These are phyloP conservation scores for Chouioia cunea DNA, from an alignment of 2,888 invertebrate genomes.

Conservation along the genomic window DNA sequence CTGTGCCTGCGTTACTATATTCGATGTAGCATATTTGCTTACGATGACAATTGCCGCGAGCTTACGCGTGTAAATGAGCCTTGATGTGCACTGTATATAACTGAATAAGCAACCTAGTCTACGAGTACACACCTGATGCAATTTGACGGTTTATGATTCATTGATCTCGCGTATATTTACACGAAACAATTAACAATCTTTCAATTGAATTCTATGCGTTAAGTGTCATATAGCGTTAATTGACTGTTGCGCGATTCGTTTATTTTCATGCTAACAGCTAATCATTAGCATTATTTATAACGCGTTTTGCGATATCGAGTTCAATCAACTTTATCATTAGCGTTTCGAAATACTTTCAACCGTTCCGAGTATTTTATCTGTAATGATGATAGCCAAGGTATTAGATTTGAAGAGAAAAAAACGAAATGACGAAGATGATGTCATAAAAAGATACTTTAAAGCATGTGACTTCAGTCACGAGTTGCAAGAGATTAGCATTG, in stretches of 20 bases:
- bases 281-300: too few relatives aligned
- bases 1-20: too few relatives aligned
- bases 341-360: too few relatives aligned
- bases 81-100: constrained; percentile 46
- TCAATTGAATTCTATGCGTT: background rate
- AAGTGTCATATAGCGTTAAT: too few relatives aligned
- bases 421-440: constrained; percentile 4
- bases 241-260: too few relatives aligned
- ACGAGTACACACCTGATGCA: background rate
- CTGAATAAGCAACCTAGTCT: constrained; percentile 49
- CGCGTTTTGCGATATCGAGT: too few relatives aligned
- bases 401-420: background rate
- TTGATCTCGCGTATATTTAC: background rate
- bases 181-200: constrained; percentile 11
- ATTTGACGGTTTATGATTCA: background rate
- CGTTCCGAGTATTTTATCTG: too few relatives aligned
- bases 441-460: background rate
- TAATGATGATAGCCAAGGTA: background rate
- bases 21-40: too few relatives aligned
- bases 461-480: constrained; percentile 35
- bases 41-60: constrained; percentile 9
- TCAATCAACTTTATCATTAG: too few relatives aligned
- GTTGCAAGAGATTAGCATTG: constrained; percentile 31
- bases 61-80: constrained; percentile 49
- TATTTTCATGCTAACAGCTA: too few relatives aligned